These are phyloP conservation scores for Microcebus murinus DNA, from an alignment of 2,113 vertebrate species.

Conservation along the genomic window DNA sequence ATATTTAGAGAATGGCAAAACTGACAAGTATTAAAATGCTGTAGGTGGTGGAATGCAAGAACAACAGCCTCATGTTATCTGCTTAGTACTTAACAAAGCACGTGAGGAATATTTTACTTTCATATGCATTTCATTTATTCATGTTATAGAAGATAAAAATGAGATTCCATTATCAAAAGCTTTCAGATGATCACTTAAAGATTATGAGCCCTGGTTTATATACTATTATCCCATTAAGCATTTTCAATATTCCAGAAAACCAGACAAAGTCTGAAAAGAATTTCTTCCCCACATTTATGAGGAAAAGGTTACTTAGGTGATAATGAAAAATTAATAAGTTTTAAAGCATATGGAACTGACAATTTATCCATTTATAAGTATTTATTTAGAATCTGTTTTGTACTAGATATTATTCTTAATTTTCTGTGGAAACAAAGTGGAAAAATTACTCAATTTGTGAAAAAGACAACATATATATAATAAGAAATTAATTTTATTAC, in stretches of 20 bases:
- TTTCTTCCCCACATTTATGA: neutral
- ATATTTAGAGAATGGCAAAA: neutral
- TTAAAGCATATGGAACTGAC: neutral
- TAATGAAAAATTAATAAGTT: neutral
- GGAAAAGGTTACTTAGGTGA: neutral
- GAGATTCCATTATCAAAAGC: neutral
- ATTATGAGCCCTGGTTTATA: neutral
- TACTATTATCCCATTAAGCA: neutral
- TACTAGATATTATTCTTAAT: neutral
- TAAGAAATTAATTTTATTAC: neutral
- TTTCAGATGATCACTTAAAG: neutral
- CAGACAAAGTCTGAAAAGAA: neutral
- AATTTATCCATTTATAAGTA: conserved; percentile 25
- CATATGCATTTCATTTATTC: neutral
- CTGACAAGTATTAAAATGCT: neutral
- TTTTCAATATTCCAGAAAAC: neutral
- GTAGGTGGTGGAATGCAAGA: neutral
- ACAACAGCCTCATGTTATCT: neutral
- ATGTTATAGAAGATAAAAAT: neutral
- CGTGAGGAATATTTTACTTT: neutral
- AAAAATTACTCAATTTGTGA: neutral
- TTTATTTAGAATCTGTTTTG: neutral
- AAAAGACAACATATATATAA: neutral
- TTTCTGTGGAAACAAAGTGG: neutral
- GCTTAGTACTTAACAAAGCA: neutral